Conservation (phyloP, 2,797 vertebrate species). For the Gallinago stenura region DNA sequence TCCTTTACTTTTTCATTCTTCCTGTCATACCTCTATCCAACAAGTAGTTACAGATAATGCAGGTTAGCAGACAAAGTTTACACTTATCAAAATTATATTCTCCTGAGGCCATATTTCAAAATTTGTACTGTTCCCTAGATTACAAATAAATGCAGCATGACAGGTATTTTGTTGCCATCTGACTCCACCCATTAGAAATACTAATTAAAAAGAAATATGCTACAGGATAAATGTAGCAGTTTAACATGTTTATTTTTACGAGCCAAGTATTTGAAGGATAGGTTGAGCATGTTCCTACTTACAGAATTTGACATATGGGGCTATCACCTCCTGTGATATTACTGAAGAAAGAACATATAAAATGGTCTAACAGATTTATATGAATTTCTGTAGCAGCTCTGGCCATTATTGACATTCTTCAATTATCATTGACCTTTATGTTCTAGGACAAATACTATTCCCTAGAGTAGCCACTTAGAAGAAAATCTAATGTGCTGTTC, state of each 20-base stretch:
- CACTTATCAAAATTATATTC: not conserved
- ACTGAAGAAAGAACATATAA: slow-evolving; percentile 10
- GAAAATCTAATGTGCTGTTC: slow-evolving; percentile 33
- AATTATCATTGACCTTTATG: slow-evolving; percentile 60
- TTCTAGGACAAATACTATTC: slow-evolving; percentile 51
- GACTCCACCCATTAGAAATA: not conserved
- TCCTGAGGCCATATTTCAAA: not conserved
- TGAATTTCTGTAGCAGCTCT: slow-evolving; percentile 6
- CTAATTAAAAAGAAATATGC: not conserved
- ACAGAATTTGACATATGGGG: not conserved
- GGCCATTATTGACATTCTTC: slow-evolving; percentile 52
- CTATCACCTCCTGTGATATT: not conserved
- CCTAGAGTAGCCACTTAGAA: slow-evolving; percentile 34
- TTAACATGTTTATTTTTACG: not conserved
- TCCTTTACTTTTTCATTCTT: not conserved
- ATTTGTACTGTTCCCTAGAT: not conserved
- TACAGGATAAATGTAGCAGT: not conserved
- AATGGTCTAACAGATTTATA: slow-evolving; percentile 23
- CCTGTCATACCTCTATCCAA: not conserved
- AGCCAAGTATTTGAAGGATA: not conserved
- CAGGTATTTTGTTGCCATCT: not conserved
- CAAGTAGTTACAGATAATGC: fast-evolving
- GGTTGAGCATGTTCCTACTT: not conserved
- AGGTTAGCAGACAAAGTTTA: not conserved
- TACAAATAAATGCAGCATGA: not conserved